Base-by-base conservation (phyloP, 2,888 invertebrate genomes). In the Lapara coniferarum region DNA sequence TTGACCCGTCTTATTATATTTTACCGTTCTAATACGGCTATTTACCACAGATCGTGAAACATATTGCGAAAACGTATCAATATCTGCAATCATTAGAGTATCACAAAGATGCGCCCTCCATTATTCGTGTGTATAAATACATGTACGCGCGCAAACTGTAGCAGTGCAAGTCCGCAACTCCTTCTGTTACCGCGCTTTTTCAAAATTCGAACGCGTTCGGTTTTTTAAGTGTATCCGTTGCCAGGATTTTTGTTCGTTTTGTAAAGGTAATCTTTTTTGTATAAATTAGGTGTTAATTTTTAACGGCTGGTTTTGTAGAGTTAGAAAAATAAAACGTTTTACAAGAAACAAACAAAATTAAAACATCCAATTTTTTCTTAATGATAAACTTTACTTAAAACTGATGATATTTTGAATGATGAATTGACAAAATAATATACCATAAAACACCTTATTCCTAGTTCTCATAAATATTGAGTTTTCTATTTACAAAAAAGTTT, bases 21-120 rank as follows among this genome's bases (percentile, higher is more conserved):
- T 57, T 37, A 37, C 30, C 57, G 14, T 14, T 55, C 46, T 19
- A 63, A 46, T 63, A 13, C 59, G 46, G n/a, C 63, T 46, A 19
- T 63, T 46, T 63, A 49, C 59, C 59, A 46, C 30, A 57, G 57
- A 63, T 63, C 46, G 49, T 25, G 49, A 49, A 49, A 49, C 46
- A 30, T 57, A 63, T 63, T 63, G 63, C 63, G 59, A 59, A 63
- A 63, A 49, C n/a, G 49, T 63, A 63, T 63, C 63, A 19, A 63
- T 63, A 63, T 37, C 16, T 30, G 55, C 52, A 55, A 49, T 19
- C 63, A 19, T 63, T 46, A 49, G 49, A 63, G 49, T 49, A 63
- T 59, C 59, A 44, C 59, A 63, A 53, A 63, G 63, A 63, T 63
- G 46, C 49, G 46, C 63, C 63, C 63, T 46, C 63, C 63, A 49